These are phyloP conservation scores for Lasioglossum vierecki DNA, from an alignment of 2,888 invertebrate genomes.

Conservation along the genomic window DNA sequence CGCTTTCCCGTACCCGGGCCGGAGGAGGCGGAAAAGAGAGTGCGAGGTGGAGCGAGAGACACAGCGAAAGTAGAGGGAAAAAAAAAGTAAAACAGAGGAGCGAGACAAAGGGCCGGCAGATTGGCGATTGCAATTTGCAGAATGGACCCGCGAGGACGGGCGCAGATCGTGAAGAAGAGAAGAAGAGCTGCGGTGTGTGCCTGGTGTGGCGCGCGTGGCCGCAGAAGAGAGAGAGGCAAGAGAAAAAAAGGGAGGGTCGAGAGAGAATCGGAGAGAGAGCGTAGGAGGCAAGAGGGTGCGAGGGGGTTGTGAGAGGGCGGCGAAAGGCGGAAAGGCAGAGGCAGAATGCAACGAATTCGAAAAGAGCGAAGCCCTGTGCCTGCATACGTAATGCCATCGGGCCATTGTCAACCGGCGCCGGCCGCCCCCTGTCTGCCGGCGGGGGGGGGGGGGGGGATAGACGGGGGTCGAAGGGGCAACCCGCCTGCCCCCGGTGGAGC, in stretches of 20 bases:
- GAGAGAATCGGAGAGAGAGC: slow-evolving; percentile 56
- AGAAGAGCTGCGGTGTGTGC: slow-evolving; percentile 31
- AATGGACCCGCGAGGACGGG: slow-evolving; percentile 69
- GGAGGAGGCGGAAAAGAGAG: neutral
- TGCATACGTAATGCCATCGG: slow-evolving; percentile 83
- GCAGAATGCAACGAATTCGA: slow-evolving; percentile 83
- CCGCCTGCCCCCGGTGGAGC: slow-evolving; percentile 68
- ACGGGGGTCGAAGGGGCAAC: slow-evolving; percentile 66
- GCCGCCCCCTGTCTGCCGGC: slow-evolving; percentile 78
- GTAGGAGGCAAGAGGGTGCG: slow-evolving; percentile 37
- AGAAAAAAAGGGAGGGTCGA: slow-evolving; percentile 51
- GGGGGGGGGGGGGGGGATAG: slow-evolving; percentile 45
- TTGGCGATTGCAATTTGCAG: slow-evolving; percentile 78
- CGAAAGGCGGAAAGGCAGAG: slow-evolving; percentile 70
- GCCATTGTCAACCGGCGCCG: slow-evolving; percentile 80
- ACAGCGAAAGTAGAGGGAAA: neutral
- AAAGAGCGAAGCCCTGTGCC: slow-evolving; percentile 79
- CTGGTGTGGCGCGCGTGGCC: slow-evolving; percentile 4
- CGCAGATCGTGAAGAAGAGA: slow-evolving; percentile 37
- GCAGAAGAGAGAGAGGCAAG: slow-evolving; percentile 40
- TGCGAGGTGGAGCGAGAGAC: neutral
- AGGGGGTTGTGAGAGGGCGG: slow-evolving; percentile 31
- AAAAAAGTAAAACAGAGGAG: slow-evolving; percentile 33
- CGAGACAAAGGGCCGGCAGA: slow-evolving; percentile 63
- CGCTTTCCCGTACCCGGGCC: slow-evolving; percentile 31